A percentile compares a stretch with the other conserved stretches of the same genome.
These are phyloP conservation scores for Addax nasomaculatus DNA, from an alignment of 2,113 vertebrate genomes.

Conservation along the genomic window DNA sequence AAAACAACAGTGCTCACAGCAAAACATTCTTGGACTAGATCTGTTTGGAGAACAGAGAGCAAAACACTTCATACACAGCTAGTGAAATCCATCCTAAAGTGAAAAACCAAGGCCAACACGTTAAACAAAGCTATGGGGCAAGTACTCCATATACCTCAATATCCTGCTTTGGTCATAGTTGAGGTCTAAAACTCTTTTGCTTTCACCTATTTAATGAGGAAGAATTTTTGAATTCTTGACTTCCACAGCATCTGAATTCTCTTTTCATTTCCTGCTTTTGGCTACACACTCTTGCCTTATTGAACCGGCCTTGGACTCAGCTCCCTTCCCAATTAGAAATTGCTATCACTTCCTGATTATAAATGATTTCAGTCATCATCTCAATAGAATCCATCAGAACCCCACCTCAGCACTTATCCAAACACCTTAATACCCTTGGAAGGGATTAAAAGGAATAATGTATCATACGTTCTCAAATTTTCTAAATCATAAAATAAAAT, in stretches of 20 bases:
- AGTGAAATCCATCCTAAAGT: not conserved
- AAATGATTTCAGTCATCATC: not conserved
- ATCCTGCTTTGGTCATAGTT: not conserved
- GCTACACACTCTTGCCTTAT: not conserved
- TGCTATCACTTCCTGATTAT: not conserved
- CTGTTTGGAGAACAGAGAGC: not conserved
- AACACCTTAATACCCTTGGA: not conserved
- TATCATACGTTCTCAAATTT: not conserved
- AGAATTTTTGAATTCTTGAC: not conserved
- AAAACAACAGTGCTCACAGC: not conserved
- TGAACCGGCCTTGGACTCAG: not conserved
- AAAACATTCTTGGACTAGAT: not conserved
- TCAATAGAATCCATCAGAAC: not conserved
- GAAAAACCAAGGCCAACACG: not conserved
- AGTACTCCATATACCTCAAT: not conserved
- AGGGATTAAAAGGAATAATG: not conserved
- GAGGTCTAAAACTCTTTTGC: not conserved
- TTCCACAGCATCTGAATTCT: not conserved
- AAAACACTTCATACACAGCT: not conserved
- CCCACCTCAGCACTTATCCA: not conserved
- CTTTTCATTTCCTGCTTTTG: constrained; percentile 2
- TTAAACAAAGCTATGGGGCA: not conserved
- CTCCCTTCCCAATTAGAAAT: not conserved
- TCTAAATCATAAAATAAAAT: not conserved
- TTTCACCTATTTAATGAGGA: not conserved